Base-by-base conservation (phyloP, 1,140 invertebrate species). In the Phortica variegata region DNA sequence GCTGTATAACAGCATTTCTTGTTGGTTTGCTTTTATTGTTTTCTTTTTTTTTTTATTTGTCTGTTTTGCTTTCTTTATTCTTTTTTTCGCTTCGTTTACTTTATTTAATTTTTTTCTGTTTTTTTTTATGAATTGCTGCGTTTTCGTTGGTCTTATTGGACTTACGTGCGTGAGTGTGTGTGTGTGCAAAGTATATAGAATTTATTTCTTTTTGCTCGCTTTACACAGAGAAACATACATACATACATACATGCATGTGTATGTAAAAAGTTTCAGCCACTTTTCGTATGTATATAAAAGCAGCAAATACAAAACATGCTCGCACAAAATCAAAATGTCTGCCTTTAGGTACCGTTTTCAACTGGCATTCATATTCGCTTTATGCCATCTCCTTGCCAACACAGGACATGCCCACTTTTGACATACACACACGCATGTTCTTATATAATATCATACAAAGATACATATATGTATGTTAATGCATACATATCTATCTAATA, bases 281-380 rank as follows among this genome's bases (percentile, higher is more conserved):
- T 17, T 31, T 19, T 47, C 32, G 20, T 16, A 21, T n/a, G 47
- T 23, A 17, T 20, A 29, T 33, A 52, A 39, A 29, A 33, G 23
- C 47, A 43, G 43, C 38, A 38, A 49, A 52, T 43, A 47, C 43
- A 26, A 32, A 43, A 16, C 18, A 9, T 17, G 37, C 45, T 7
- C 6, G 26, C n/a, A n/a, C n/a, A n/a, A n/a, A n/a, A n/a, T n/a
- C n/a, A 26, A 26, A 26, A 26, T 26, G 23, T 26, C 23, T 26
- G 23, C 23, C 23, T 26, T 26, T 26, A 26, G 23, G 23, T 26
- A 26, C 23, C 23, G 23, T 26, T 6, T 26, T 6, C 23, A 26
- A 26, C n/a, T n/a, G n/a, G n/a, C n/a, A n/a, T n/a, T n/a, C n/a
- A n/a, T n/a, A n/a, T n/a, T n/a, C n/a, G n/a, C n/a, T n/a, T n/a